Evolutionary conservation across 2,113 vertebrate species (phyloP).

Genomic region (Apodemus speciosus): DNA sequence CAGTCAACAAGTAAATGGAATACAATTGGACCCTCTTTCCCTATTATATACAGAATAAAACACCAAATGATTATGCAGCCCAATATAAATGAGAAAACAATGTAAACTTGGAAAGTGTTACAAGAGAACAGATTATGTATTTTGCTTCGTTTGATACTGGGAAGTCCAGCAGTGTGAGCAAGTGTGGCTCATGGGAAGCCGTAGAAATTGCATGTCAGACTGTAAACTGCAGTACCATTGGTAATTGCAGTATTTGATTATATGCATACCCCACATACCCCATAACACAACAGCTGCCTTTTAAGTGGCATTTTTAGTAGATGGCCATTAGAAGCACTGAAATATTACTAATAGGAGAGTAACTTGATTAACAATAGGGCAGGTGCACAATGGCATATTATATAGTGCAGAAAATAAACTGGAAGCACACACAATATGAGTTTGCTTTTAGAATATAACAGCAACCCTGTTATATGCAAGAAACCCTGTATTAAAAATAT

Average conservation of each 20-base stretch:
- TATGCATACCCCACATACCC: background rate
- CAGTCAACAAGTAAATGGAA: background rate
- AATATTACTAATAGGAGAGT: background rate
- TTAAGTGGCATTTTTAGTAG: background rate
- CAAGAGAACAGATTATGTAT: background rate
- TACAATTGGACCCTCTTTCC: background rate
- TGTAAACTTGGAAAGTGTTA: background rate
- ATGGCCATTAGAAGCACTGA: background rate
- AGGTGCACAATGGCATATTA: background rate
- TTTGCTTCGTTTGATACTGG: background rate
- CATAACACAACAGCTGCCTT: background rate
- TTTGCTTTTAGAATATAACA: conserved; percentile 11
- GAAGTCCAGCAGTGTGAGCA: background rate
- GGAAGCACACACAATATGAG: background rate
- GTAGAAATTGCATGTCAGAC: background rate
- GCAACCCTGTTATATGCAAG: background rate
- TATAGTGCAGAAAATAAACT: background rate
- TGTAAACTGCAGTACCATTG: background rate
- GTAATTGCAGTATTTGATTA: background rate
- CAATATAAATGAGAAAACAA: background rate
- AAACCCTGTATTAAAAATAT: background rate
- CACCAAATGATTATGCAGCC: background rate
- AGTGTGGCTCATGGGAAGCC: background rate
- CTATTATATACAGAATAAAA: background rate
- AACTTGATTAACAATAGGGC: background rate